Evolutionary conservation across 37 sponge, comb jelly and placozoan species (phyloP).

Genomic region (Haliclona indistincta): DNA sequence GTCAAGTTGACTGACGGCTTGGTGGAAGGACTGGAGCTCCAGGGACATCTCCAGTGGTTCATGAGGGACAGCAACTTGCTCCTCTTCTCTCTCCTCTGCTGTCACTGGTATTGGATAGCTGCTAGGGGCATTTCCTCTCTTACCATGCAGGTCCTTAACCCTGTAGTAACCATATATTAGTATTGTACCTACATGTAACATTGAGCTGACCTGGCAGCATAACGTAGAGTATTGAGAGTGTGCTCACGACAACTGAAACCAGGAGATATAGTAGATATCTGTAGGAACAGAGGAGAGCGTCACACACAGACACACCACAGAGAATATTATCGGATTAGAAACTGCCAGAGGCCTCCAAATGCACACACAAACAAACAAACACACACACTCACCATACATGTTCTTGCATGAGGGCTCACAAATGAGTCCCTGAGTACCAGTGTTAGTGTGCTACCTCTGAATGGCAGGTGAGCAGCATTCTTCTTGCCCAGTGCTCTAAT

Average conservation of each 20-base stretch:
- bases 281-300: neutral
- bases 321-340: neutral
- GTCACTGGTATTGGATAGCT: neutral
- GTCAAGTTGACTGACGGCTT: constrained; percentile 76
- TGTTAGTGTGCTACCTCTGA: constrained; percentile 96
- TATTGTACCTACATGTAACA: too few relatives aligned
- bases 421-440: constrained; percentile 97
- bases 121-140: neutral
- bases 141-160: constrained; percentile 1
- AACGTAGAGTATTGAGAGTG: constrained; percentile 95
- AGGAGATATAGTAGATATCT: constrained; percentile 97
- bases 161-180: too few relatives aligned
- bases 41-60: constrained; percentile 33
- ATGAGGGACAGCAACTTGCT: neutral
- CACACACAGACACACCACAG: neutral
- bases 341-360: neutral
- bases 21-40: constrained; percentile 86
- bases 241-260: constrained; percentile 93
- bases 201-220: constrained; percentile 91
- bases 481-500: constrained; percentile 94
- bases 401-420: constrained; percentile 89
- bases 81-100: neutral
- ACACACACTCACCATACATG: constrained; percentile 90
- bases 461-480: constrained; percentile 88
- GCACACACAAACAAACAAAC: neutral